Evolutionary conservation across 2,113 vertebrate species (phyloP), one percentile per base, ranked within the genome.

Genomic region (Dromiciops gliroides): DNA sequence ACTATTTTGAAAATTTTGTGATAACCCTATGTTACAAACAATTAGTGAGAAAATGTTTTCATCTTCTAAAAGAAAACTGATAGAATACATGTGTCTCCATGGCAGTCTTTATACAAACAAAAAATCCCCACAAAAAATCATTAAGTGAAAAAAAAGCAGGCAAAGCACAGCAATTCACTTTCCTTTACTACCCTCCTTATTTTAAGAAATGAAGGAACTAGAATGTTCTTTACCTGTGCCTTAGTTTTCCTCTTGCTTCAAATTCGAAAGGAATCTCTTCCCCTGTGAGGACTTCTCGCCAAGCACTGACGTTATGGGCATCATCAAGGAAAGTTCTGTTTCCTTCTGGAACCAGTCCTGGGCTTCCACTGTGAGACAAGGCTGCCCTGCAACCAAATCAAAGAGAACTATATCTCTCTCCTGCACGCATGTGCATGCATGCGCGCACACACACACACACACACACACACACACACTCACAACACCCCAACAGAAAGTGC

Each of bases 231-330:
- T 98, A 99, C 99, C 99, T 99, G 98, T 99, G 99, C 83, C 99
- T 99, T 56, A 99, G 99, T 92, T 99, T 99, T 97, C 99, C 99
- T 51, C 99, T 99, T 92, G 99, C 99, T 98, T 99, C 99, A 97
- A 99, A 99, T 98, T 99, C 99, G 98, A 99, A 99, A 0, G 99
- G 99, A 91, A 99, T 98, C 98, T 99, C 99, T 97, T 99, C 99
- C 5, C 99, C 99, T 0, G 99, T 99, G 94, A 98, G 98, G 53
- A 99, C 99, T 98, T 99, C 99, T 28, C 98, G 98, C 99, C 99
- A 99, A 93, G 99, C 99, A 93, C 99, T 99, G 91, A 99, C 98
- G 6, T 99, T 99, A 96, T 99, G 99, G 3, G 98, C 97, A 93
- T 99, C 99, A 37, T 99, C 99, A 49, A 99, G 98, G 94, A 99